Conservation (phyloP, 2,113 vertebrate genomes). For the Stictonetta naevosa region DNA sequence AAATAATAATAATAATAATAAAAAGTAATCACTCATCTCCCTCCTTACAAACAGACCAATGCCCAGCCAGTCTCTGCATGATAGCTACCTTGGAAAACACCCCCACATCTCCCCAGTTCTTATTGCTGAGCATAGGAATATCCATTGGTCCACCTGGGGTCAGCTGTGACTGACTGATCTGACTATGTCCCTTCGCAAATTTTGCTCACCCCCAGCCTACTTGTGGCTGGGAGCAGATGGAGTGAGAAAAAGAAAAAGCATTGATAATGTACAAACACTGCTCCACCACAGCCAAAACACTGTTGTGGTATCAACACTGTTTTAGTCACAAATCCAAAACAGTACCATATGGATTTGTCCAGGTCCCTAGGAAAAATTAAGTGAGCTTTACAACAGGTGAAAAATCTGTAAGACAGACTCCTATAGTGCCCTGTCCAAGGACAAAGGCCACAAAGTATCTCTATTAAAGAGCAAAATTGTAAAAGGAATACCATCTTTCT, state of each 20-base stretch:
- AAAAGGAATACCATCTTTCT: not conserved
- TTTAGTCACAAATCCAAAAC: not conserved
- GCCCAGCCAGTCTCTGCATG: too few relatives aligned
- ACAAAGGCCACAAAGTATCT: not conserved
- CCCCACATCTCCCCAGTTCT: not conserved
- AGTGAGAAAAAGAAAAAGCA: not conserved
- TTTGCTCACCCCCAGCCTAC: not conserved
- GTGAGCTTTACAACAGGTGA: not conserved
- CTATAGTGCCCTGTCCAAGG: not conserved
- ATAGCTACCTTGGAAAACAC: not conserved
- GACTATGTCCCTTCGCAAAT: not conserved
- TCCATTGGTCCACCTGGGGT: not conserved
- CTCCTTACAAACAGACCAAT: too few relatives aligned
- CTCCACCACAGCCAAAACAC: not conserved
- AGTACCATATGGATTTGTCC: not conserved
- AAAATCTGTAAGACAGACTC: not conserved
- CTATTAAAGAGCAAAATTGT: not conserved
- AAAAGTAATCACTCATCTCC: too few relatives aligned
- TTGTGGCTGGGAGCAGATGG: accelerated
- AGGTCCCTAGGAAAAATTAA: not conserved
- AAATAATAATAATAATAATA: not conserved
- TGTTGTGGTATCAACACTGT: not conserved
- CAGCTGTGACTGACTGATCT: not conserved
- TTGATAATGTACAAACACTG: not conserved
- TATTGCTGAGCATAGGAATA: not conserved